Evolutionary conservation across 2,797 vertebrate genomes (phyloP).

Genomic region (Labroides dimidiatus): DNA sequence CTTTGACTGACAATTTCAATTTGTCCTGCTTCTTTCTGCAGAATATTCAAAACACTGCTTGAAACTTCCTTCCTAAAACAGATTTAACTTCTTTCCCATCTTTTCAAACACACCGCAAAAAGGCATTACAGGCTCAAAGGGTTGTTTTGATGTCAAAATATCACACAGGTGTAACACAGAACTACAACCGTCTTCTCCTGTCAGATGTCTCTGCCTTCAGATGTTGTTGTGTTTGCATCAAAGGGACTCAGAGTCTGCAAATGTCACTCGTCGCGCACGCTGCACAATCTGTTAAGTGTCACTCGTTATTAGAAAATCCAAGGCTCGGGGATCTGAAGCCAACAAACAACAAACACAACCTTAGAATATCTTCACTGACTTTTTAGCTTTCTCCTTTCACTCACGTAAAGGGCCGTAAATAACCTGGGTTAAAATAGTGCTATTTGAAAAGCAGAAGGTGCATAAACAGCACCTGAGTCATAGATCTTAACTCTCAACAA

Average conservation of each 20-base stretch:
- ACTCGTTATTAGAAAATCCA: slow-evolving; percentile 4
- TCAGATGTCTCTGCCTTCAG: background rate
- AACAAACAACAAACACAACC: slow-evolving; percentile 10
- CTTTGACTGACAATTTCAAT: background rate
- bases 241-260: background rate
- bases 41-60: background rate
- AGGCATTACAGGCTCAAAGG: background rate
- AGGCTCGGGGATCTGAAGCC: slow-evolving; percentile 4
- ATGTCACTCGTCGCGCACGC: background rate
- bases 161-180: slow-evolving; percentile 2
- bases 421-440: background rate
- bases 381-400: background rate
- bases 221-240: background rate
- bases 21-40: background rate
- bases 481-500: background rate
- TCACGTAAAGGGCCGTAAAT: background rate
- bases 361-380: background rate
- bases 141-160: slow-evolving; percentile 2
- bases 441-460: background rate
- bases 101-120: background rate
- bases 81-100: background rate
- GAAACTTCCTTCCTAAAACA: background rate
- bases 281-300: background rate
- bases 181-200: background rate
- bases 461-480: background rate